Evolutionary conservation across 2,888 invertebrate genomes (phyloP).

Genomic region (Tridacna crocea): DNA sequence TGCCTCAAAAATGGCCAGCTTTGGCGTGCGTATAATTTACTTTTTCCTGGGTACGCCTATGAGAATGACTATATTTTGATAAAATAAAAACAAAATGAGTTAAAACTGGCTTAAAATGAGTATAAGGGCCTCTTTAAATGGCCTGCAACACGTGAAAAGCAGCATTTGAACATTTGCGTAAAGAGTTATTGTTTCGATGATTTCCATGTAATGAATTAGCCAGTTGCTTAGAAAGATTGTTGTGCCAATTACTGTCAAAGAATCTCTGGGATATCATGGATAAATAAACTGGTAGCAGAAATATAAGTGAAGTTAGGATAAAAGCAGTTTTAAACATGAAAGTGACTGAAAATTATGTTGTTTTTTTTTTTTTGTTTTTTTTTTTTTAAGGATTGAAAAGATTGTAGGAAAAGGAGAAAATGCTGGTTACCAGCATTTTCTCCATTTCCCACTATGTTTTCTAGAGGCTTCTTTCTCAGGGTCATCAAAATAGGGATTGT

Average conservation of each 20-base stretch:
- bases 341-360: background rate
- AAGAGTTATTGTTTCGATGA: too few species aligned
- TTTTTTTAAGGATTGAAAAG: background rate
- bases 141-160: too few species aligned
- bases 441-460: background rate
- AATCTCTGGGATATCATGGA: background rate
- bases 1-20: too few species aligned
- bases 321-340: background rate
- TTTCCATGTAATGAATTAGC: background rate
- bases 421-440: background rate
- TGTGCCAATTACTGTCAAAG: background rate
- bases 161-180: too few species aligned
- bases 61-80: too few species aligned
- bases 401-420: background rate
- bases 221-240: background rate
- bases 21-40: too few species aligned
- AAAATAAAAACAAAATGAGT: too few species aligned
- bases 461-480: background rate
- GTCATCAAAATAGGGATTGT: too few species aligned
- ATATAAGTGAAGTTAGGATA: background rate
- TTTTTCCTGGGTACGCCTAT: too few species aligned
- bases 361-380: too few species aligned
- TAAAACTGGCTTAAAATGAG: too few species aligned
- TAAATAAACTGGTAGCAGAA: background rate
- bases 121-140: too few species aligned